A percentile compares a stretch with the other conserved stretches of the same genome.
These are phyloP conservation scores for Rallus crepitans DNA, from an alignment of 2,797 vertebrate species.

Conservation along the genomic window DNA sequence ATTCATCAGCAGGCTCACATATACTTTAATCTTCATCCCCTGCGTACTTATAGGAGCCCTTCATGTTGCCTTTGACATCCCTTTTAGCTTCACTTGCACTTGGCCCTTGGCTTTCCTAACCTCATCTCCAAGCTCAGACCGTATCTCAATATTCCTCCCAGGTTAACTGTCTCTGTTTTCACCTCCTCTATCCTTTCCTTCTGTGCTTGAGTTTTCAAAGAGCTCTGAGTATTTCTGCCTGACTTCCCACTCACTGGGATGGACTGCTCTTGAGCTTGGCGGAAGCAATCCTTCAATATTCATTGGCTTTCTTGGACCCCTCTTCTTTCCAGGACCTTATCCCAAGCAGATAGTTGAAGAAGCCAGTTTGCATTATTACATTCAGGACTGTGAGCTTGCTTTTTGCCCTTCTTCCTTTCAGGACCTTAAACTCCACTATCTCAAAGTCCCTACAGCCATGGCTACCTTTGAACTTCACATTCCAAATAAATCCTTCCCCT, in stretches of 20 bases:
- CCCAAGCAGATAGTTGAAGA: not conserved
- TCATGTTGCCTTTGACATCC: not conserved
- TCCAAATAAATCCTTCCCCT: not conserved
- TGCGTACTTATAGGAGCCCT: not conserved
- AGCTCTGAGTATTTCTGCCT: not conserved
- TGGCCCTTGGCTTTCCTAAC: not conserved
- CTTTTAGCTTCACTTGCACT: not conserved
- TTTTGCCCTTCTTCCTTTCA: not conserved
- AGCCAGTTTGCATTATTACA: not conserved
- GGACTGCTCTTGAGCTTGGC: not conserved
- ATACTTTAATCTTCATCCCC: not conserved
- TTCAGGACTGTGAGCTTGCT: not conserved
- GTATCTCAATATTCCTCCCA: not conserved
- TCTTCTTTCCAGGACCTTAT: not conserved
- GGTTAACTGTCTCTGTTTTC: not conserved
- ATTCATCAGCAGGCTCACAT: not conserved
- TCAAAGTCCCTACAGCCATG: not conserved
- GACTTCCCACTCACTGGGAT: not conserved
- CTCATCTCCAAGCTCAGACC: not conserved
- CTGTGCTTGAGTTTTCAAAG: not conserved
- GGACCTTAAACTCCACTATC: not conserved
- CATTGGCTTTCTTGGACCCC: not conserved
- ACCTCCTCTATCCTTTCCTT: not conserved
- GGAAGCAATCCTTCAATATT: not conserved
- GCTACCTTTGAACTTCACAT: not conserved